phyloP scores from a whole-genome alignment of 2,113 vertebrate species.

The Dicerorhinus sumatrensis region DNA sequence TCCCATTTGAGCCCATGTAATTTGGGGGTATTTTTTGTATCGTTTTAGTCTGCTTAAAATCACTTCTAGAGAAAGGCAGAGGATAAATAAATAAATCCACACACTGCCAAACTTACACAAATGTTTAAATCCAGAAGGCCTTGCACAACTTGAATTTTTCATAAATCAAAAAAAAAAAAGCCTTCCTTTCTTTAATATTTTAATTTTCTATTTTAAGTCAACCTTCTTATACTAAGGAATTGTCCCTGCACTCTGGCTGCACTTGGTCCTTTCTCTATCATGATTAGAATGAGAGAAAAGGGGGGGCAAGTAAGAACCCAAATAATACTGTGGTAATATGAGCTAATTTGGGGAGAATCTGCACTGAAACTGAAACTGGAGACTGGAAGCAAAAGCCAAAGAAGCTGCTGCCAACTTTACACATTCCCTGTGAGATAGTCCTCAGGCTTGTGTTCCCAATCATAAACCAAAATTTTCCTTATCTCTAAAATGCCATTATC shows the following conservation, averaged over 20 bases:
- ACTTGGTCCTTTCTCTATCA: background rate
- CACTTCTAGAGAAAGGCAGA: background rate
- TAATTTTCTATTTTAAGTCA: background rate
- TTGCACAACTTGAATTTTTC: conserved; percentile 23
- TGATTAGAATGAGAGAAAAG: background rate
- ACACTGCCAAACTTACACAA: background rate
- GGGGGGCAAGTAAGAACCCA: background rate
- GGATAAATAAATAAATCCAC: conserved; percentile 4
- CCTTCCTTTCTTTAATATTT: background rate
- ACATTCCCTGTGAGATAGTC: background rate
- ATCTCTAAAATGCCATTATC: background rate
- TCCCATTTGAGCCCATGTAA: background rate
- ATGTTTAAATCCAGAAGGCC: conserved; percentile 19
- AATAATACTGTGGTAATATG: background rate
- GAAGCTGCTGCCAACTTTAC: background rate
- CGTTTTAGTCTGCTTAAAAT: conserved; percentile 7
- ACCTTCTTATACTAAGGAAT: background rate
- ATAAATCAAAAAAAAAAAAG: background rate
- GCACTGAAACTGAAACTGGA: background rate
- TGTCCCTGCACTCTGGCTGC: background rate
- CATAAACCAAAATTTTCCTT: background rate
- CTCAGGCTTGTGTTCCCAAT: background rate
- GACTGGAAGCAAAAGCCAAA: background rate
- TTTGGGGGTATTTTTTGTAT: background rate
- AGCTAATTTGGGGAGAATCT: background rate